Percentiles rank a stretch among this genome's conserved stretches.
These are phyloP conservation scores for Chrysocyon brachyurus DNA, from an alignment of 2,797 vertebrate genomes.

Conservation along the genomic window DNA sequence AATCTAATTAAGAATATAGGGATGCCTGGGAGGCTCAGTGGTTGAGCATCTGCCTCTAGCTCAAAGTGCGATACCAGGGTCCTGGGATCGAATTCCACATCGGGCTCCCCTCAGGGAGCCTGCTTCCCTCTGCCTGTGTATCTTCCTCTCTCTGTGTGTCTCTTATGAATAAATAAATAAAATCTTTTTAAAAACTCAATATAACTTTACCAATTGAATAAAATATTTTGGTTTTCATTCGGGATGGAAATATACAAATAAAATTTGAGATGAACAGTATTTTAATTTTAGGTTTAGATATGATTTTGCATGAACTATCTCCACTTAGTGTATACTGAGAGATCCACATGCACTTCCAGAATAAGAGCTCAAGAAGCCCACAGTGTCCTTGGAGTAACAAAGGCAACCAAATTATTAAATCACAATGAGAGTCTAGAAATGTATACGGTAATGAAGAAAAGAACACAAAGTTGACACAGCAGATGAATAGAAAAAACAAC, in stretches of 20 bases:
- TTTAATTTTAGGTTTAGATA: neutral
- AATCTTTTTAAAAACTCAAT: neutral
- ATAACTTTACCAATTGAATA: conserved; percentile 3
- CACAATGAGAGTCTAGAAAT: neutral
- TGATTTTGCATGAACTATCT: neutral
- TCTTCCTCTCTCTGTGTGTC: no score
- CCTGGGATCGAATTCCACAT: no score
- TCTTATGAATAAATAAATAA: no score
- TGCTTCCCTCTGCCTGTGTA: no score
- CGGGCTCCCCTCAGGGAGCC: no score
- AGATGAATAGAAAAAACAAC: neutral
- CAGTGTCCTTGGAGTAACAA: neutral
- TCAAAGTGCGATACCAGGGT: no score
- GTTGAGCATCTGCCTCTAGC: no score
- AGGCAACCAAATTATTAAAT: neutral
- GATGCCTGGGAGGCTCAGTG: no score
- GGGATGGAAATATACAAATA: neutral
- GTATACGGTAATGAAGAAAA: neutral
- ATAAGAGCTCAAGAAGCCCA: neutral
- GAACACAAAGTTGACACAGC: neutral
- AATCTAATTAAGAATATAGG: no score
- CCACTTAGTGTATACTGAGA: neutral
- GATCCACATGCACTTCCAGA: neutral
- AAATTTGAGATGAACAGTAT: neutral
- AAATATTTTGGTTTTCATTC: neutral